Evolutionary conservation across 1,140 invertebrate genomes (phyloP).

Genomic region (Choristoneura fumiferana): DNA sequence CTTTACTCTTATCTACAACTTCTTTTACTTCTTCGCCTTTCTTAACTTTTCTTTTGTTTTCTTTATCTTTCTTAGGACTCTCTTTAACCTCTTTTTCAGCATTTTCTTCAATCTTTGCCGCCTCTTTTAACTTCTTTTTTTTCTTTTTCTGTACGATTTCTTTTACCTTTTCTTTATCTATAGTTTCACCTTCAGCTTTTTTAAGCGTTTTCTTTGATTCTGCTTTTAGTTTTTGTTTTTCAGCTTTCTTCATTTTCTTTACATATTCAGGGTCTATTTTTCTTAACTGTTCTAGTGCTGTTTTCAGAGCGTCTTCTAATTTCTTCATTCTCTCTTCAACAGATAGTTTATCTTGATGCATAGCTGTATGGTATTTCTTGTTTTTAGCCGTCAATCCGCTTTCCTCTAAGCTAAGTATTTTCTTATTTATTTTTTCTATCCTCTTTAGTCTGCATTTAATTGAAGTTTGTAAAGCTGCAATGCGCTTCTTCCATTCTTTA

Average conservation of each 20-base stretch:
- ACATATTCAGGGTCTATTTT: constrained; percentile 44
- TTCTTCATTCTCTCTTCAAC: constrained; percentile 44
- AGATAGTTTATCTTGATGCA: constrained; percentile 51
- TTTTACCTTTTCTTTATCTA: constrained; percentile 20
- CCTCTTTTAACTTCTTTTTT: constrained; percentile 37
- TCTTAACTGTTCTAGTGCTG: constrained; percentile 54
- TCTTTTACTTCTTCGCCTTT: constrained; percentile 21
- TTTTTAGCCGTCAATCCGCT: constrained; percentile 49
- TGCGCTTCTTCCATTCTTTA: constrained; percentile 50
- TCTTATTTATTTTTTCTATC: constrained; percentile 43
- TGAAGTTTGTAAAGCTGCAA: constrained; percentile 41
- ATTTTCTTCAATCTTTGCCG: constrained; percentile 25
- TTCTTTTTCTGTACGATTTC: constrained; percentile 21
- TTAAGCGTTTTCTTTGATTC: constrained; percentile 33
- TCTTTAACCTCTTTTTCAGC: constrained; percentile 25
- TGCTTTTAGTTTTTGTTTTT: constrained; percentile 20
- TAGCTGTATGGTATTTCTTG: constrained; percentile 56
- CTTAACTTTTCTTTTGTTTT: constrained; percentile 9
- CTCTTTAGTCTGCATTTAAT: constrained; percentile 42
- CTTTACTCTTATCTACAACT: constrained; percentile 26
- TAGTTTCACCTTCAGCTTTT: constrained; percentile 23
- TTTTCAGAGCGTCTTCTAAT: constrained; percentile 40
- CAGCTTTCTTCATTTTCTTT: constrained; percentile 26
- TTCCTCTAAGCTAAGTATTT: constrained; percentile 47
- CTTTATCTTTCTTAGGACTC: constrained; percentile 47